phyloP scores from a whole-genome alignment of 2,888 invertebrate genomes.

The Teleiodes luculella region DNA sequence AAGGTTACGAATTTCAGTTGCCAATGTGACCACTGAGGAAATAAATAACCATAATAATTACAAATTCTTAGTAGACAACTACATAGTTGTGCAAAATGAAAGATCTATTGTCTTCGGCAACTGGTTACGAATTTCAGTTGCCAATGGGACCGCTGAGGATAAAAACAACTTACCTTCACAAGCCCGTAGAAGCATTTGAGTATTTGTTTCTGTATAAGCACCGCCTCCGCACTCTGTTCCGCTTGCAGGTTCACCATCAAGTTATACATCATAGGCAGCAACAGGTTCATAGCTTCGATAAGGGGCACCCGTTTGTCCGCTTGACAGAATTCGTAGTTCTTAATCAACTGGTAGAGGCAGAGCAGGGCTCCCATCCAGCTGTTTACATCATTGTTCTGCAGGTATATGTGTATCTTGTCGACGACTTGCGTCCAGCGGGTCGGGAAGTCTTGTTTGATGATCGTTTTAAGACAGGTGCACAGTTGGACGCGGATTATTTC shows the following conservation, averaged over 20 bases:
- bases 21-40: too few relatives aligned
- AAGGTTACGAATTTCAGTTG: too few relatives aligned
- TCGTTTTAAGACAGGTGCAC: slow-evolving; percentile 93
- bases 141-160: too few relatives aligned
- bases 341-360: slow-evolving; percentile 95
- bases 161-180: slow-evolving; percentile 81
- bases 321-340: slow-evolving; percentile 94
- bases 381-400: slow-evolving; percentile 92
- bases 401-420: slow-evolving; percentile 95
- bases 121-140: too few relatives aligned
- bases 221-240: slow-evolving; percentile 92
- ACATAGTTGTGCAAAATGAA: too few relatives aligned
- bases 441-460: slow-evolving; percentile 97
- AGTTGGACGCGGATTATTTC: slow-evolving; percentile 94
- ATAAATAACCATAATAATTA: too few relatives aligned
- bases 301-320: slow-evolving; percentile 92
- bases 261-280: slow-evolving; percentile 95
- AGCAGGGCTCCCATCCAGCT: slow-evolving; percentile 95
- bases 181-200: slow-evolving; percentile 93
- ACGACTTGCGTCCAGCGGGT: slow-evolving; percentile 96
- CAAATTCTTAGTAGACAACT: too few relatives aligned
- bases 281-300: slow-evolving; percentile 95
- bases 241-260: slow-evolving; percentile 87
- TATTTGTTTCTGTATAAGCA: slow-evolving; percentile 95
- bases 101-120: too few relatives aligned